These are phyloP conservation scores for Dreissena polymorpha DNA, from an alignment of 1,140 invertebrate species.

Conservation along the genomic window DNA sequence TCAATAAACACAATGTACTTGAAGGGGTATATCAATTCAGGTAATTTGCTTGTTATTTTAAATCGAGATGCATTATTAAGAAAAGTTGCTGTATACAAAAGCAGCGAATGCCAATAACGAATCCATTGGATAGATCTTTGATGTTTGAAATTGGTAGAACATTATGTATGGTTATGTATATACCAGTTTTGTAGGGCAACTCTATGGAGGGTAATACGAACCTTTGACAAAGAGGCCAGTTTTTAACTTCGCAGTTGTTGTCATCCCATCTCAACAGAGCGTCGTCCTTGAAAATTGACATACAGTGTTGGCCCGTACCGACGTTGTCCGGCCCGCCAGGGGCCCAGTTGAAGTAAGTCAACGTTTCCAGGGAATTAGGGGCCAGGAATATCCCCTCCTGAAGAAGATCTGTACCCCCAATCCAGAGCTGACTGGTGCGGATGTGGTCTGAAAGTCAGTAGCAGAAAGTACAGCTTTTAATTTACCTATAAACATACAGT, in stretches of 20 bases:
- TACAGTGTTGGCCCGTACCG: slow-evolving; percentile 34
- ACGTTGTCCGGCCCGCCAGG: slow-evolving; percentile 37
- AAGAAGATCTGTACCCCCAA: slow-evolving; percentile 43
- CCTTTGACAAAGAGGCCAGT: slow-evolving; percentile 40
- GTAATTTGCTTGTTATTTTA: too few species aligned
- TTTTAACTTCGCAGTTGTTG: slow-evolving; percentile 21
- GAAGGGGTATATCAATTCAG: too few species aligned
- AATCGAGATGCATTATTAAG: too few species aligned
- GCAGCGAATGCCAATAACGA: too few species aligned
- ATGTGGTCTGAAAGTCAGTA: slow-evolving; percentile 23
- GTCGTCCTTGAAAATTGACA: slow-evolving; percentile 15
- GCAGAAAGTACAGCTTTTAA: neutral
- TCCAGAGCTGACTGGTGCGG: slow-evolving; percentile 31
- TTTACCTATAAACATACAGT: neutral
- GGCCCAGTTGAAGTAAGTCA: slow-evolving; percentile 46
- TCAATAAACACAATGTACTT: too few species aligned
- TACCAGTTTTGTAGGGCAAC: too few species aligned
- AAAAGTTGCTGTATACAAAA: too few species aligned
- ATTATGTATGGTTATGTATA: too few species aligned
- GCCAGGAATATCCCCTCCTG: slow-evolving; percentile 33
- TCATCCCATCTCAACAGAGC: slow-evolving; percentile 36
- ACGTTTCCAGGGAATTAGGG: slow-evolving; percentile 9
- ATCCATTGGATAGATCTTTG: too few species aligned
- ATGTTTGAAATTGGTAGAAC: too few species aligned
- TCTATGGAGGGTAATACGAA: neutral